Conservation (phyloP, 2,113 vertebrate species). For the Myrmophylax atrothorax region DNA sequence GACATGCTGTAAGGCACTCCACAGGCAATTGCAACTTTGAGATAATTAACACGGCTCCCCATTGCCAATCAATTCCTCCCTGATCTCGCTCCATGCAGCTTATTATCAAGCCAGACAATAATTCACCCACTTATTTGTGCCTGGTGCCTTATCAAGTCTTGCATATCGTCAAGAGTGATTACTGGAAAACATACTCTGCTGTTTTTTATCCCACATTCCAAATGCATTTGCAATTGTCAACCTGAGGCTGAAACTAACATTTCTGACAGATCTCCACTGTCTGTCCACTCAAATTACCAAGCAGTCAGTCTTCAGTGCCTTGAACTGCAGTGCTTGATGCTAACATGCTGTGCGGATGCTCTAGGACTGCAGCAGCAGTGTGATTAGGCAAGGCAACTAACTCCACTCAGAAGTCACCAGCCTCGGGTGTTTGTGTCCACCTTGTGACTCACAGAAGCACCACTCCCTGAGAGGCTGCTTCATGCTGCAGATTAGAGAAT, state of each 20-base stretch:
- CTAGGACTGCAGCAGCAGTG: background rate
- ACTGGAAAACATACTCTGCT: background rate
- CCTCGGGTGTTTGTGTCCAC: background rate
- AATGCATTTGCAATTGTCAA: background rate
- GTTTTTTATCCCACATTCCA: background rate
- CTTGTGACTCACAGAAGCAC: background rate
- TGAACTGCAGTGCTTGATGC: background rate
- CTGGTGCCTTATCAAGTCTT: background rate
- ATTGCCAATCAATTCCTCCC: constrained; percentile 50
- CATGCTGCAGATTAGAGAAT: background rate
- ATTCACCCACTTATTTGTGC: background rate
- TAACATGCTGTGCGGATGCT: background rate
- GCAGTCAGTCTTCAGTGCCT: background rate
- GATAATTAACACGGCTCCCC: background rate
- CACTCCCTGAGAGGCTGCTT: background rate
- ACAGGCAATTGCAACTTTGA: background rate
- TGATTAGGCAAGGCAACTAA: background rate
- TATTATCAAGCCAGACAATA: background rate
- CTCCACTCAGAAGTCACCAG: background rate
- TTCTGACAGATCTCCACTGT: background rate
- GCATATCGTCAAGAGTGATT: background rate
- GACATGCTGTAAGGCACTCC: constrained; percentile 18
- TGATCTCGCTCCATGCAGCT: constrained; percentile 7
- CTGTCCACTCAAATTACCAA: background rate
- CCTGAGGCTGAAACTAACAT: background rate